Evolutionary conservation across 2,113 vertebrate genomes (phyloP), one percentile per base, ranked within the genome.

Genomic region (Amia ocellicauda): DNA sequence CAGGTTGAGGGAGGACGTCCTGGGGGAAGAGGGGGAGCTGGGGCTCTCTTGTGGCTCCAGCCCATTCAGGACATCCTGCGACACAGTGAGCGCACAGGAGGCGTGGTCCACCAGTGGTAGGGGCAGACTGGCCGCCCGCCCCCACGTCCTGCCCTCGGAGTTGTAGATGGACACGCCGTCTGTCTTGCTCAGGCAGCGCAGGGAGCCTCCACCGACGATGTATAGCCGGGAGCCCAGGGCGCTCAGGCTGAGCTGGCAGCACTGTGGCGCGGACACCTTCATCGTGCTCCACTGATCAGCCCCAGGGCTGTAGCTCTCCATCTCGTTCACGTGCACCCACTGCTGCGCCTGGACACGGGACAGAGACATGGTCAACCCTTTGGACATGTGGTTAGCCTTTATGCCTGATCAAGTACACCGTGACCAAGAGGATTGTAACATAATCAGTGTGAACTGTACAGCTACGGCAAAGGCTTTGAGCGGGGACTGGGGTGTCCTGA

Each of bases 271-370:
- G 0, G 70, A 64, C 0, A 65, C 66, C 0, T 0, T 63, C 4
- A 85, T 72, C 0, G 23, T 72, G 27, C 72, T 80, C 79, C 81
- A 83, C 69, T 76, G 83, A 1, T 84, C 75, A 9, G 45, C 66
- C 13, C 2, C 49, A 1, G 82, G 80, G 14, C 73, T 74, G 2
- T 84, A 88, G 56, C 9, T 70, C 47, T 89, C 78, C 0, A 0
- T 79, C 65, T 85, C 70, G 0, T 26, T 73, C 47, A 88, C 66
- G 0, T 78, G 76, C 40, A 80, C 69, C 73, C 73, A 79, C 41
- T 79, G 64, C 9, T 70, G 51, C 0, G 3, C 67, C 77, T 84
- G 58, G 3, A 70, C 52, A 67, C 42, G 23, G 31, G 17, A 54
- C 23, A n/a, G 22, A n/a, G n/a, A n/a, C n/a, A n/a, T n/a, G n/a